Conservation (phyloP, 2,113 vertebrate genomes). For the human (Homo sapiens) region DNA sequence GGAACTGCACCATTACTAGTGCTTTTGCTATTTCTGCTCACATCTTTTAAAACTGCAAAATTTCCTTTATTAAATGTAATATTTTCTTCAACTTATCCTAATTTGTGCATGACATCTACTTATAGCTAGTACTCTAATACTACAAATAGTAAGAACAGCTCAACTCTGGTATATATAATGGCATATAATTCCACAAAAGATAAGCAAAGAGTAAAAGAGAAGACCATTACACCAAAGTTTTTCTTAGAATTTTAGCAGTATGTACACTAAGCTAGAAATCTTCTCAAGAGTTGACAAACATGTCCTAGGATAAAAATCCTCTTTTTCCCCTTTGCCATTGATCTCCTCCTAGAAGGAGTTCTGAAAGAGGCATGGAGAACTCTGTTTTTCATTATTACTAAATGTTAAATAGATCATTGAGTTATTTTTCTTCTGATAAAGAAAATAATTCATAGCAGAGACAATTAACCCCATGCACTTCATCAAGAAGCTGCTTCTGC, state of each 20-base stretch:
- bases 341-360: not conserved
- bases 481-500: not conserved
- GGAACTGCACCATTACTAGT: not conserved
- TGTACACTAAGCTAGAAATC: not conserved
- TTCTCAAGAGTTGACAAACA: not conserved
- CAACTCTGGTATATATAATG: not conserved
- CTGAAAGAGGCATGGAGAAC: not conserved
- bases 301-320: not conserved
- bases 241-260: not conserved
- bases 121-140: not conserved
- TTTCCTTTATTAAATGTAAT: not conserved
- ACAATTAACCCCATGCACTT: not conserved
- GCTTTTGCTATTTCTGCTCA: not conserved
- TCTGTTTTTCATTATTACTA: not conserved
- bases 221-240: not conserved
- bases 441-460: not conserved
- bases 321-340: not conserved
- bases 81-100: not conserved
- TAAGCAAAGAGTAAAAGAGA: not conserved
- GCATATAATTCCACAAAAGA: not conserved
- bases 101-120: not conserved
- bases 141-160: not conserved
- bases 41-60: not conserved
- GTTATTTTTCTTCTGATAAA: not conserved
- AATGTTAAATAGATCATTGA: not conserved